A percentile compares a stretch with the other conserved stretches of the same genome.
Evolutionary conservation across 2,888 invertebrate species (phyloP).

Genomic region (Timema podura): DNA sequence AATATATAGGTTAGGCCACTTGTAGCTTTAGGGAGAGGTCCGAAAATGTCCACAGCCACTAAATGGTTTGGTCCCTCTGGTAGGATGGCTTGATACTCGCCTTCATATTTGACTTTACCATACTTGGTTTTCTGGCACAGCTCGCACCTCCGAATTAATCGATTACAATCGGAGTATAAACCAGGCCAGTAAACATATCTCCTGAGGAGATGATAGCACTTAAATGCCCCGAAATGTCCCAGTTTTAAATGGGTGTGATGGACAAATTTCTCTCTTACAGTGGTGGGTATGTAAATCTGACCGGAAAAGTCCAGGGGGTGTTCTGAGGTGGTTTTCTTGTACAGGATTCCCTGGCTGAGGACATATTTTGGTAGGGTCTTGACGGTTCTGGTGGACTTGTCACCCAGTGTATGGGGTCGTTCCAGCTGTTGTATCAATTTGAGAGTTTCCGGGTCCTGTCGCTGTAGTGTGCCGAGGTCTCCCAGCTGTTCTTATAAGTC

Average conservation of each 20-base stretch:
- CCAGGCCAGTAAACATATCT: neutral
- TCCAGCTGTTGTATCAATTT: too few relatives aligned
- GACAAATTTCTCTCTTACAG: neutral
- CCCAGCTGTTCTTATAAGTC: too few relatives aligned
- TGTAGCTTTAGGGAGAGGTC: conserved; percentile 2
- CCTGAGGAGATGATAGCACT: neutral
- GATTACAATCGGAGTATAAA: neutral
- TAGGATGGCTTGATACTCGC: neutral
- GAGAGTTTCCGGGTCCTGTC: too few relatives aligned
- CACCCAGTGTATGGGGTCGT: too few relatives aligned
- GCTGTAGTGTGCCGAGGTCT: too few relatives aligned
- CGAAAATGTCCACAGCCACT: conserved; percentile 1
- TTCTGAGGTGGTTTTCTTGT: too few relatives aligned
- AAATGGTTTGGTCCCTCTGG: neutral
- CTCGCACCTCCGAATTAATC: neutral
- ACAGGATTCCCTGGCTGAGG: too few relatives aligned
- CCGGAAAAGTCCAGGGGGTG: too few relatives aligned
- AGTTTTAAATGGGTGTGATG: neutral
- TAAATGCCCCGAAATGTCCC: neutral
- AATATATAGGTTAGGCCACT: neutral
- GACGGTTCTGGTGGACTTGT: too few relatives aligned
- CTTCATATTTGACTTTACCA: neutral
- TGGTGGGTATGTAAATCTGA: too few relatives aligned
- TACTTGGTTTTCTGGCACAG: neutral
- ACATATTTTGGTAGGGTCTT: too few relatives aligned